Percentiles rank a stretch among this genome's conserved stretches.
phyloP scores from a whole-genome alignment of 2,113 vertebrate species.

The Silurus glanis region DNA sequence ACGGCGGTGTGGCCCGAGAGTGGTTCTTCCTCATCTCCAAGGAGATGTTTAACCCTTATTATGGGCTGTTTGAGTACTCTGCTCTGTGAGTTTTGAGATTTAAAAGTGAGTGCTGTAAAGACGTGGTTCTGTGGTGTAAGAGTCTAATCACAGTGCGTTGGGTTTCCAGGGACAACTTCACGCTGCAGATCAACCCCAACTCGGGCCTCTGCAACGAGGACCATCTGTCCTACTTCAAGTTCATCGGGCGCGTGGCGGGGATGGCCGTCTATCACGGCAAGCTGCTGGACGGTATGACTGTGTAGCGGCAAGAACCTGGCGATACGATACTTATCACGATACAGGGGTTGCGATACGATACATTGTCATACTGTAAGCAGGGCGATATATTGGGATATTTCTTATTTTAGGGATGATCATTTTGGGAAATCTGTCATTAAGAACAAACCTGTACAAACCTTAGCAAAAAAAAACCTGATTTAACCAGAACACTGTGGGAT shows the following conservation, averaged over 20 bases:
- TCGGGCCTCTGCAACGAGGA: conserved; percentile 98
- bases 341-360: no score
- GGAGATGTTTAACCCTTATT: conserved; percentile 99
- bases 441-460: no score
- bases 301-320: no score
- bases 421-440: no score
- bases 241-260: conserved; percentile 95
- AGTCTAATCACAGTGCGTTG: conserved; percentile 32
- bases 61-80: conserved; percentile 97
- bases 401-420: no score
- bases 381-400: no score
- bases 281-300: conserved; percentile 84
- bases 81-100: conserved; percentile 80
- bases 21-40: conserved; percentile 99
- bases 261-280: conserved; percentile 99
- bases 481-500: no score
- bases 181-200: conserved; percentile 97
- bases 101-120: neutral
- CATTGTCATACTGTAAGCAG: no score
- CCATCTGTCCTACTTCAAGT: conserved; percentile 97
- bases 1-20: conserved; percentile 92
- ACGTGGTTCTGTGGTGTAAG: no score
- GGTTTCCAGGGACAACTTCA: conserved; percentile 91
- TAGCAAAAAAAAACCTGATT: no score
- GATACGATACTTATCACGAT: no score